phyloP scores from a whole-genome alignment of 2,888 invertebrate species.

The Tinea trinotella region DNA sequence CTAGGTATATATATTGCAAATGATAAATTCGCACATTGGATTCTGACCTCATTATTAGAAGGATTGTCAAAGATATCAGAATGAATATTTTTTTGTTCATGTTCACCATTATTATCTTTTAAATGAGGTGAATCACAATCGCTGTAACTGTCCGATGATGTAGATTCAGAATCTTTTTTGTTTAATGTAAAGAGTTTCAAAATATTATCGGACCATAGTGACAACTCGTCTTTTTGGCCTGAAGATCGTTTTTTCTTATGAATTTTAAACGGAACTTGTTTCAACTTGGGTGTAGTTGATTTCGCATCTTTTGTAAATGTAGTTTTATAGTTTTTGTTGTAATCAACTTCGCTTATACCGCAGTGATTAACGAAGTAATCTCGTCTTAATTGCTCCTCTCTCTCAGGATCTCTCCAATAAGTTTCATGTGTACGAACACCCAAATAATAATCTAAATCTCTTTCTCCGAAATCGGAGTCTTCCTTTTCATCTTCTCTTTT shows the following conservation, averaged over 20 bases:
- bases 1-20: no score
- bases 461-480: conserved; percentile 44
- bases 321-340: conserved; percentile 38
- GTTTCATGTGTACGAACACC: conserved; percentile 54
- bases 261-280: conserved; percentile 63
- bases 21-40: neutral
- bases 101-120: conserved; percentile 31
- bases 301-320: conserved; percentile 33
- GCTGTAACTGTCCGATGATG: conserved; percentile 60
- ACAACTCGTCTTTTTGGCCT: conserved; percentile 37
- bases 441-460: conserved; percentile 57
- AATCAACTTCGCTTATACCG: conserved; percentile 55
- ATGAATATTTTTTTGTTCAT: neutral
- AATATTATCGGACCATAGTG: conserved; percentile 43
- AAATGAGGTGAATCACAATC: conserved; percentile 44
- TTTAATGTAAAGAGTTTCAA: conserved; percentile 49
- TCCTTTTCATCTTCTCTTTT: conserved; percentile 30
- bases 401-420: conserved; percentile 55
- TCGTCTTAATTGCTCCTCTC: conserved; percentile 54
- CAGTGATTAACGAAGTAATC: conserved; percentile 60
- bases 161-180: conserved; percentile 49
- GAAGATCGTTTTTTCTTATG: conserved; percentile 36
- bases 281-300: conserved; percentile 40
- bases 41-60: conserved; percentile 9
- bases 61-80: neutral